These are phyloP conservation scores for Caenorhabditis wallacei DNA, from an alignment of 2,888 invertebrate genomes.

Conservation along the genomic window DNA sequence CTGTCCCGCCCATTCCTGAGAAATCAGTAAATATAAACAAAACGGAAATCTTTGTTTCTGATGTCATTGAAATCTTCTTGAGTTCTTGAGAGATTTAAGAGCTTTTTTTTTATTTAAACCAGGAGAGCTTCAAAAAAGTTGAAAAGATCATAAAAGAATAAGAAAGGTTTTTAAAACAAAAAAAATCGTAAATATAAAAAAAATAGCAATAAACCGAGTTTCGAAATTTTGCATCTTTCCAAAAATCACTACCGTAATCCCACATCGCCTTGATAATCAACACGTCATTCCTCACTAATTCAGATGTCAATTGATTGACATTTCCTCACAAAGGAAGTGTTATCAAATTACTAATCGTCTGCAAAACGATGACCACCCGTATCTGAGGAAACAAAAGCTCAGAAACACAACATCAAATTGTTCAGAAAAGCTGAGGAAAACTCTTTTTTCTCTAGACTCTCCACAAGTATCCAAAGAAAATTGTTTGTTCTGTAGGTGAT, in stretches of 20 bases:
- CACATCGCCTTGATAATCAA: not conserved
- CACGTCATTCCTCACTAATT: not conserved
- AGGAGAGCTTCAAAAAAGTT: no score
- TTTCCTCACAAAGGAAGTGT: conserved; percentile 2
- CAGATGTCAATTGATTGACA: not conserved
- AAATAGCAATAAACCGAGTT: no score
- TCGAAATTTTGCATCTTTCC: no score
- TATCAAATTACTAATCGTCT: not conserved
- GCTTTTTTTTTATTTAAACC: no score
- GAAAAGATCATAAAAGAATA: no score
- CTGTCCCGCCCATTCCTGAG: no score
- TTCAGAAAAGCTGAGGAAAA: conserved; percentile 16
- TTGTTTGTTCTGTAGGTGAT: not conserved
- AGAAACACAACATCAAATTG: not conserved
- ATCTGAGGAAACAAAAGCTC: conserved; percentile 14
- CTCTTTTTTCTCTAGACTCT: not conserved
- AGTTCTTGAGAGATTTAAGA: no score
- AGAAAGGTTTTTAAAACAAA: no score
- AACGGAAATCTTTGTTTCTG: no score
- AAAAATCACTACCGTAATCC: not conserved
- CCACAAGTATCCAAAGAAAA: not conserved
- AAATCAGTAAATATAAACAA: no score
- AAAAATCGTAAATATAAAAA: not conserved
- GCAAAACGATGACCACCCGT: not conserved
- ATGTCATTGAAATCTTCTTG: no score